These are phyloP conservation scores for Hyles vespertilio DNA, from an alignment of 1,140 invertebrate genomes.

Conservation along the genomic window DNA sequence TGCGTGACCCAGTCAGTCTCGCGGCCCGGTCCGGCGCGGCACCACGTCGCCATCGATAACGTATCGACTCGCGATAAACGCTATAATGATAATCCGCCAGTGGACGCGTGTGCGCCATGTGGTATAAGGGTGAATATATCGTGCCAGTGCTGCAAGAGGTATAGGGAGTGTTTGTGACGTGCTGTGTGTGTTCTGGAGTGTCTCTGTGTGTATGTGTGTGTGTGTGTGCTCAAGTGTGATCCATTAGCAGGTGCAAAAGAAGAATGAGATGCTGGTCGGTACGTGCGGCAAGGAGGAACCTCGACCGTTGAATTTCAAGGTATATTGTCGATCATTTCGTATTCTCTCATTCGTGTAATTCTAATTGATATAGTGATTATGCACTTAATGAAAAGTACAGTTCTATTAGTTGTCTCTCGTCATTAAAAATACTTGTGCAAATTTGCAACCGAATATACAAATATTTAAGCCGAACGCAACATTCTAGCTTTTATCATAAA, in stretches of 20 bases:
- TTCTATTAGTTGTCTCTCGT: too few relatives aligned
- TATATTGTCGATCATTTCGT: slow-evolving; percentile 6
- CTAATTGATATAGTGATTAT: too few relatives aligned
- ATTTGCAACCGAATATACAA: too few relatives aligned
- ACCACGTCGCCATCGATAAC: too few relatives aligned
- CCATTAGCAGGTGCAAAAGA: slow-evolving; percentile 16
- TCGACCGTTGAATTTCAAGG: slow-evolving; percentile 29
- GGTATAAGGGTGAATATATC: slow-evolving; percentile 28
- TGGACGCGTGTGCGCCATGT: slow-evolving; percentile 22
- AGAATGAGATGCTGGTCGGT: slow-evolving; percentile 32
- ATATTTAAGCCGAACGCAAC: too few relatives aligned
- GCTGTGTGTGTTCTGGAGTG: slow-evolving; percentile 6
- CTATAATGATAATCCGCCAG: slow-evolving; percentile 1
- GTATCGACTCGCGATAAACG: not conserved
- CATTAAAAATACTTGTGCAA: too few relatives aligned
- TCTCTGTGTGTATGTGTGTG: slow-evolving; percentile 9
- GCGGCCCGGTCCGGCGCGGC: too few relatives aligned
- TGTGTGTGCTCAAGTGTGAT: slow-evolving; percentile 17
- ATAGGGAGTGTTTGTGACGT: slow-evolving; percentile 4
- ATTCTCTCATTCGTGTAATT: slow-evolving; percentile 1
- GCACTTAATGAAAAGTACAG: too few relatives aligned
- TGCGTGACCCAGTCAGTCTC: too few relatives aligned
- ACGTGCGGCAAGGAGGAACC: slow-evolving; percentile 38
- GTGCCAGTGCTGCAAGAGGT: slow-evolving; percentile 30
- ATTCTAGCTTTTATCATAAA: too few relatives aligned